phyloP scores from a whole-genome alignment of 92 coral and sea anemone genomes.

The Actinostola sp. region DNA sequence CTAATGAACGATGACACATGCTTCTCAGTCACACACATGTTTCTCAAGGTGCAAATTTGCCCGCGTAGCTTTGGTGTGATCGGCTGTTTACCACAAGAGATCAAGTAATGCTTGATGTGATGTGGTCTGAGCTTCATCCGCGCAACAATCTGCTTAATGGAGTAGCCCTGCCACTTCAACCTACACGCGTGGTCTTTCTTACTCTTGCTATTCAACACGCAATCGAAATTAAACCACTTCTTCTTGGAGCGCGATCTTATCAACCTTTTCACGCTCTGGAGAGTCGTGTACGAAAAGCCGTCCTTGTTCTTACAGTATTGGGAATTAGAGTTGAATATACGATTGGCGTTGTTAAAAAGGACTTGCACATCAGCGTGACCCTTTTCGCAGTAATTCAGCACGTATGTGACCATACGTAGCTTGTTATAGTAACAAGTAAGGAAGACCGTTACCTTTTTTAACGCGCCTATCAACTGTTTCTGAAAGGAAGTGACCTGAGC shows the following conservation, averaged over 20 bases:
- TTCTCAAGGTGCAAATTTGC: slow-evolving; percentile 27
- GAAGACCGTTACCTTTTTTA: slow-evolving; percentile 32
- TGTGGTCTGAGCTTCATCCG: slow-evolving; percentile 11
- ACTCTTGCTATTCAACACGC: slow-evolving; percentile 60
- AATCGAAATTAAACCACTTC: slow-evolving; percentile 43
- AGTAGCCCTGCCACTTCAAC: slow-evolving; percentile 25
- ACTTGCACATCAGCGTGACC: slow-evolving; percentile 12
- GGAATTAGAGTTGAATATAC: slow-evolving; percentile 26
- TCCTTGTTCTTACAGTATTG: slow-evolving; percentile 36
- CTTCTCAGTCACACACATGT: not conserved
- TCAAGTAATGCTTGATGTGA: slow-evolving; percentile 37
- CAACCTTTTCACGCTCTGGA: slow-evolving; percentile 27
- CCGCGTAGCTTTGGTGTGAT: slow-evolving; percentile 32
- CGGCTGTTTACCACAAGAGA: slow-evolving; percentile 42
- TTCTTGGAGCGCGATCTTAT: slow-evolving; percentile 36
- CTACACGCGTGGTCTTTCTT: slow-evolving; percentile 44
- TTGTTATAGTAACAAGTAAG: slow-evolving; percentile 32
- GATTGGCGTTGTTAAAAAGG: slow-evolving; percentile 23
- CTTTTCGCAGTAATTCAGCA: slow-evolving; percentile 16
- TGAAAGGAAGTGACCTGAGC: slow-evolving; percentile 19
- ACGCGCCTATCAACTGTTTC: slow-evolving; percentile 16
- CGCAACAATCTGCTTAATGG: slow-evolving; percentile 17
- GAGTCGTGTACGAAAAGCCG: slow-evolving; percentile 49
- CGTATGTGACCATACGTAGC: slow-evolving; percentile 25
- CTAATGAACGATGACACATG: not conserved